phyloP scores from a whole-genome alignment of 2,888 invertebrate genomes.

The Stictocephala bisonia region DNA sequence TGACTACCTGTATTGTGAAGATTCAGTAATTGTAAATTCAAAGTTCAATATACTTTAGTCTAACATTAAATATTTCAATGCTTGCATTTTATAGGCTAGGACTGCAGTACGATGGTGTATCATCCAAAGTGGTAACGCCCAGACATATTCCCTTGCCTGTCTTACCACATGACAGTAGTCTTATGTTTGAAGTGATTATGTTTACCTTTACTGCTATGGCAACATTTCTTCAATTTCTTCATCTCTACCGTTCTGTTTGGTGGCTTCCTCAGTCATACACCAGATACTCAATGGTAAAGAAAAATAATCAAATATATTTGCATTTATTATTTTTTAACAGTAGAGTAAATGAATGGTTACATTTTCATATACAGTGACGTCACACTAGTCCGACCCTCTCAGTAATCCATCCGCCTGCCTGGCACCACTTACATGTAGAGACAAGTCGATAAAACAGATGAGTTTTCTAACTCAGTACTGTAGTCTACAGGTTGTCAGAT shows the following conservation, averaged over 20 bases:
- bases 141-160: slow-evolving; percentile 86
- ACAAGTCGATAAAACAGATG: too few species aligned
- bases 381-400: too few species aligned
- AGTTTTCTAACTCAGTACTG: too few species aligned
- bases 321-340: too few species aligned
- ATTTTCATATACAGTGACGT: too few species aligned
- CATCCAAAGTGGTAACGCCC: slow-evolving; percentile 65
- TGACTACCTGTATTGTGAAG: too few species aligned
- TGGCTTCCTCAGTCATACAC: slow-evolving; percentile 96
- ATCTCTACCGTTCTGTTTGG: slow-evolving; percentile 96
- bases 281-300: slow-evolving; percentile 87
- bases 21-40: too few species aligned
- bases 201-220: slow-evolving; percentile 83
- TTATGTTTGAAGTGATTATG: slow-evolving; percentile 88
- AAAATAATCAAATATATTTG: too few species aligned
- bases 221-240: slow-evolving; percentile 89
- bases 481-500: too few species aligned
- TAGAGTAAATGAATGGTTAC: neutral
- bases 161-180: slow-evolving; percentile 81
- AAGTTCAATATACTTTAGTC: too few species aligned
- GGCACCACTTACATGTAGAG: too few species aligned
- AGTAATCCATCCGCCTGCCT: too few species aligned
- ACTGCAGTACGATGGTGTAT: slow-evolving; percentile 45
- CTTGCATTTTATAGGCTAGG: slow-evolving; percentile 46
- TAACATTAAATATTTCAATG: neutral